A percentile compares a stretch with the other conserved stretches of the same genome.
Evolutionary conservation across 2,888 invertebrate genomes (phyloP).

Genomic region (Phanerotoma sp.): DNA sequence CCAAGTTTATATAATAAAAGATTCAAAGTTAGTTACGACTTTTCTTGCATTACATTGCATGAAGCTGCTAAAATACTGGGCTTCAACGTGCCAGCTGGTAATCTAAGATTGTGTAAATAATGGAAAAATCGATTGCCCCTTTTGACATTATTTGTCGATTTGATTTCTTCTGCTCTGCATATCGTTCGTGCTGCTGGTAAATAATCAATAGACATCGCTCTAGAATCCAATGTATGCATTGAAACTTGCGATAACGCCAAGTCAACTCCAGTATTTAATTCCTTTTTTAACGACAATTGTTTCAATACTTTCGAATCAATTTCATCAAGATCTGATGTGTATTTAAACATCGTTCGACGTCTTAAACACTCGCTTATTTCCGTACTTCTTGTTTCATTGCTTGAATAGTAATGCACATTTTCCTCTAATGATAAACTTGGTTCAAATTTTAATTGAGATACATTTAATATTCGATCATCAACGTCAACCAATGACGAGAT

Average conservation of each 20-base stretch:
- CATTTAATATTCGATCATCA: slow-evolving; percentile 48
- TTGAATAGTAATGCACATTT: slow-evolving; percentile 44
- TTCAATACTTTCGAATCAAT: slow-evolving; percentile 19
- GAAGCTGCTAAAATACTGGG: slow-evolving; percentile 46
- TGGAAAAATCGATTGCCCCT: slow-evolving; percentile 77
- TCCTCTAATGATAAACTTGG: slow-evolving; percentile 56
- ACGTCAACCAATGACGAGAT: slow-evolving; percentile 41
- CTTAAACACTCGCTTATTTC: slow-evolving; percentile 53
- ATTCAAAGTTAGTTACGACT: background rate
- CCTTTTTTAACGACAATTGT: slow-evolving; percentile 36
- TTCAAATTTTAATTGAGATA: slow-evolving; percentile 42
- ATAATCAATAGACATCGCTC: slow-evolving; percentile 67
- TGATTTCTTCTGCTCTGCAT: slow-evolving; percentile 67
- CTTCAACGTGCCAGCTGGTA: slow-evolving; percentile 36
- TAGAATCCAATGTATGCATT: slow-evolving; percentile 60
- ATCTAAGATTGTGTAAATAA: slow-evolving; percentile 67
- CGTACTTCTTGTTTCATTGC: slow-evolving; percentile 37
- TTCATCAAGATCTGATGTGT: slow-evolving; percentile 15
- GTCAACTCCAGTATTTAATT: slow-evolving; percentile 40
- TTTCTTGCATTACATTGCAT: slow-evolving; percentile 47
- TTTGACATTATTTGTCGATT: slow-evolving; percentile 64
- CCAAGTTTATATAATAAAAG: background rate
- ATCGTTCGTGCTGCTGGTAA: slow-evolving; percentile 70
- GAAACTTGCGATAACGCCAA: slow-evolving; percentile 60
- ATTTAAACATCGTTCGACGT: slow-evolving; percentile 33